These are phyloP conservation scores for Hippopotamyrus pictus DNA, from an alignment of 2,797 vertebrate genomes.

Conservation along the genomic window DNA sequence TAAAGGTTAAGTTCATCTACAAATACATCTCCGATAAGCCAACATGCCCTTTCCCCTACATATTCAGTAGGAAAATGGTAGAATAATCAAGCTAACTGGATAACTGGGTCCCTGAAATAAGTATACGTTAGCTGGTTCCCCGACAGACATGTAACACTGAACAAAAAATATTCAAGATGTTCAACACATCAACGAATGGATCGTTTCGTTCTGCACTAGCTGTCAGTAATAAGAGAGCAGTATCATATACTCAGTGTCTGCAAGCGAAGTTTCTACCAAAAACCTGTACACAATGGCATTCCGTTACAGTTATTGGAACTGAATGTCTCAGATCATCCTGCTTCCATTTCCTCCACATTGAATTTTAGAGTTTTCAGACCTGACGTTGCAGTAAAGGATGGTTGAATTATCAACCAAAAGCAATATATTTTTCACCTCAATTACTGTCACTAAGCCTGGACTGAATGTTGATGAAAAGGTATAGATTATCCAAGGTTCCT, in stretches of 20 bases:
- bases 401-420: not conserved
- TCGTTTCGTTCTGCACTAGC: not conserved
- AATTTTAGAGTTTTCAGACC: not conserved
- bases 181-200: not conserved
- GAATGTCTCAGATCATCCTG: not conserved
- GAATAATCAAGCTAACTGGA: not conserved
- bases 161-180: not conserved
- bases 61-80: not conserved
- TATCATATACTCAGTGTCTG: not conserved
- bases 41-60: too few relatives aligned
- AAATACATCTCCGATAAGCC: not conserved
- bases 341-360: not conserved
- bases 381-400: not conserved
- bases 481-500: not conserved
- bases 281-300: not conserved
- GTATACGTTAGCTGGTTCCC: not conserved
- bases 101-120: not conserved
- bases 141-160: not conserved
- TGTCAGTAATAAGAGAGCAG: not conserved
- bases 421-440: not conserved
- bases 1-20: not conserved
- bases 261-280: not conserved
- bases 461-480: not conserved
- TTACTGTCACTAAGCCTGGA: conserved; percentile 1
- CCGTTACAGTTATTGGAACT: not conserved